Conservation (phyloP, 2,113 vertebrate genomes). For the Saguinus imperator region DNA sequence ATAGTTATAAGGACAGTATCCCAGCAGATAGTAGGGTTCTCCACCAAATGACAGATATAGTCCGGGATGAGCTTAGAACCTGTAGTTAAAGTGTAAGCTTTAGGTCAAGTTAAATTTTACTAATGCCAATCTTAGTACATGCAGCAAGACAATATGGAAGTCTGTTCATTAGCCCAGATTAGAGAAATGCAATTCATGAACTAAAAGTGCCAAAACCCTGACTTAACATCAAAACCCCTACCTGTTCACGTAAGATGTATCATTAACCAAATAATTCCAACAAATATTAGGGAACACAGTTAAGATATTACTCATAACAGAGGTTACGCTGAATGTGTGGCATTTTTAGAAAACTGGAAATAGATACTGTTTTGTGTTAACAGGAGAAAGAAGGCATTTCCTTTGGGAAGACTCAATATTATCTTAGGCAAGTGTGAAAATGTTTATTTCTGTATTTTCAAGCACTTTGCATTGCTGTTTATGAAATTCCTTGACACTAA, state of each 20-base stretch:
- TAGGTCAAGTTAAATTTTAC: constrained; percentile 7
- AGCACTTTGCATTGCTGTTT: background rate
- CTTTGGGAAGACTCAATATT: background rate
- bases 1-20: background rate
- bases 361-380: background rate
- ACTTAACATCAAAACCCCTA: background rate
- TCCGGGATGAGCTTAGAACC: background rate
- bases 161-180: background rate
- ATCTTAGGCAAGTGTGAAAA: background rate
- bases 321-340: background rate
- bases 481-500: background rate
- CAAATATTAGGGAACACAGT: background rate
- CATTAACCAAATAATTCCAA: background rate
- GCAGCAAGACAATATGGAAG: background rate
- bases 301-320: background rate
- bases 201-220: background rate
- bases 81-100: background rate
- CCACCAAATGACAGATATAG: background rate
- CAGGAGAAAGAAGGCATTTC: background rate
- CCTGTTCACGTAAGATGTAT: background rate
- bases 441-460: background rate
- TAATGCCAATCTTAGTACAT: constrained; percentile 20
- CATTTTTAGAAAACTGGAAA: background rate
- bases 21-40: background rate
- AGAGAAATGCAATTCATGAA: background rate